Percentiles rank a stretch among this genome's conserved stretches.
phyloP scores from a whole-genome alignment of 2,797 vertebrate genomes.

The Liasis olivaceus region DNA sequence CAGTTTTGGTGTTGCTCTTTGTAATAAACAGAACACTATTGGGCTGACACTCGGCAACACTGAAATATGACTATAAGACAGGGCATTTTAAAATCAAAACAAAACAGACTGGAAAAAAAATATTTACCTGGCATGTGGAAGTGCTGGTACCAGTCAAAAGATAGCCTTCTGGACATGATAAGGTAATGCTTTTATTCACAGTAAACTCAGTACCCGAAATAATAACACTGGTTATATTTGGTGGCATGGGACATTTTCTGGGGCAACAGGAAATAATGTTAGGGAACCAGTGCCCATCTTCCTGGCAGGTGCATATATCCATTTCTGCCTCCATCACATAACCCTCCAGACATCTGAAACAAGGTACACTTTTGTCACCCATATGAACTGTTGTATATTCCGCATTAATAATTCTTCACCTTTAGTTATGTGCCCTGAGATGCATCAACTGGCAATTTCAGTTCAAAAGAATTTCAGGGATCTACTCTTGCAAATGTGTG shows the following conservation, averaged over 20 bases:
- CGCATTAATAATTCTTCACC: not conserved
- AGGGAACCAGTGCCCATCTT: conserved; percentile 88
- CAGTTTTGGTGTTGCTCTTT: not conserved
- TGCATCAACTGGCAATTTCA: not conserved
- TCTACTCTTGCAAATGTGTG: not conserved
- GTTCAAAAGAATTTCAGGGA: not conserved
- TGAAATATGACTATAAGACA: not conserved
- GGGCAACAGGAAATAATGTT: conserved; percentile 83
- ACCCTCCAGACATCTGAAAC: conserved; percentile 88
- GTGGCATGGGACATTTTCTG: conserved; percentile 80
- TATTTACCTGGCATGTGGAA: conserved; percentile 85
- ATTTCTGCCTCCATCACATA: conserved; percentile 76
- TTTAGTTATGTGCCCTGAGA: not conserved
- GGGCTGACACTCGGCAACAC: not conserved
- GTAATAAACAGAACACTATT: not conserved
- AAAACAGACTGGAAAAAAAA: not conserved
- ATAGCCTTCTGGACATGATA: conserved; percentile 88
- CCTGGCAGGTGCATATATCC: conserved; percentile 81
- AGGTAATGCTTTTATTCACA: conserved; percentile 78
- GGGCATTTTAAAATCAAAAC: not conserved
- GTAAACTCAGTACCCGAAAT: conserved; percentile 79
- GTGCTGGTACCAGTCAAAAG: conserved; percentile 78
- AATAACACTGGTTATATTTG: conserved; percentile 75
- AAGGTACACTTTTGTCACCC: conserved; percentile 33
- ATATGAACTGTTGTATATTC: not conserved